A percentile compares a stretch with the other conserved stretches of the same genome.
phyloP scores from a whole-genome alignment of 2,113 vertebrate species.

The Tetrax tetrax region DNA sequence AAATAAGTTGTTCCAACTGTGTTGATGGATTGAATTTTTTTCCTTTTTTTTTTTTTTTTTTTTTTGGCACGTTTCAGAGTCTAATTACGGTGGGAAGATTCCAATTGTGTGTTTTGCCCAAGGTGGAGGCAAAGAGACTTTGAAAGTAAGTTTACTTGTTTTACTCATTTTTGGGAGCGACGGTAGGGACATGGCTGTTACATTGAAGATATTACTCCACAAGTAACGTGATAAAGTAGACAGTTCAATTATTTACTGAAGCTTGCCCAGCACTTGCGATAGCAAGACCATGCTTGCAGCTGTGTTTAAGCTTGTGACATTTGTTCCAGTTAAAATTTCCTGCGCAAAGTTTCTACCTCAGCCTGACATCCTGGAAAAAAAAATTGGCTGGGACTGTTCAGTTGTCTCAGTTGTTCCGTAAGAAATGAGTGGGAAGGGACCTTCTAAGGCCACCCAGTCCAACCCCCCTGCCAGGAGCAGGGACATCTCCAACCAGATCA shows the following conservation, averaged over 20 bases:
- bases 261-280: background rate
- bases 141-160: constrained; percentile 73
- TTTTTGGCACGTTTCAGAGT: constrained; percentile 62
- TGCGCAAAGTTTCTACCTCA: background rate
- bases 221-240: background rate
- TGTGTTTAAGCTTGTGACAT: background rate
- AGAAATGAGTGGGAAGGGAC: background rate
- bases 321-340: background rate
- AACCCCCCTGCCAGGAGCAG: too few relatives aligned
- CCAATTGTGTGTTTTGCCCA: constrained; percentile 83
- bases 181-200: background rate
- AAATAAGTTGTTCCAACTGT: background rate
- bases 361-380: background rate
- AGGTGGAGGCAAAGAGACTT: constrained; percentile 81
- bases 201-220: background rate
- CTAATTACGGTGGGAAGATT: constrained; percentile 82
- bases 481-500: too few relatives aligned
- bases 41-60: background rate
- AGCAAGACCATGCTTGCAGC: background rate
- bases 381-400: background rate
- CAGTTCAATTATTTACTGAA: background rate
- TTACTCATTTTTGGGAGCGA: background rate
- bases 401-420: background rate
- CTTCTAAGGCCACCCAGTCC: too few relatives aligned
- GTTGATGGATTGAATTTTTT: background rate